Percentiles rank a stretch among this genome's conserved stretches.
Evolutionary conservation across 1,140 invertebrate genomes (phyloP).

Genomic region (Papilio glaucus): DNA sequence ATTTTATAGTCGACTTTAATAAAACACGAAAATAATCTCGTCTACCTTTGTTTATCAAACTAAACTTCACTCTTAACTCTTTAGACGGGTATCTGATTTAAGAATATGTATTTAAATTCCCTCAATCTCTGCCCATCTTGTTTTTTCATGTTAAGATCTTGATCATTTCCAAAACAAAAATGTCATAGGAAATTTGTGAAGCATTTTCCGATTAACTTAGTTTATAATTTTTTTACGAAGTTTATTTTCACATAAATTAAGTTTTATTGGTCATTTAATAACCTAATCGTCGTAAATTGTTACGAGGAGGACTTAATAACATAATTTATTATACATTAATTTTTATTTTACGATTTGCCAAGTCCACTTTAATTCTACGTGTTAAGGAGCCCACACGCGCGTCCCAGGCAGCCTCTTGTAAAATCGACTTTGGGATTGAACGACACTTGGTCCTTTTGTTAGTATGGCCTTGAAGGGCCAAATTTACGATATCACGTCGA

Average conservation of each 20-base stretch:
- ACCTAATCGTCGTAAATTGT: constrained; percentile 27
- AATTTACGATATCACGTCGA: constrained; percentile 75
- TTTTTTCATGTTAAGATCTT: not conserved
- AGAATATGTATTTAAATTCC: not conserved
- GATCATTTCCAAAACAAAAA: not conserved
- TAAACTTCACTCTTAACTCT: too few species aligned
- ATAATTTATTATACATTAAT: constrained; percentile 32
- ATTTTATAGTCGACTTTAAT: too few species aligned
- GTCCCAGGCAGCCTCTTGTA: constrained; percentile 75
- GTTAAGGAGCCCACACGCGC: constrained; percentile 72
- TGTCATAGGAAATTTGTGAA: not conserved
- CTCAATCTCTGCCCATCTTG: not conserved
- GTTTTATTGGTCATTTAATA: constrained; percentile 11
- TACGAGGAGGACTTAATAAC: constrained; percentile 15
- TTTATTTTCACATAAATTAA: constrained; percentile 30
- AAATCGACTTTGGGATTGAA: constrained; percentile 75
- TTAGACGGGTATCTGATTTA: too few species aligned
- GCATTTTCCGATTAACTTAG: not conserved
- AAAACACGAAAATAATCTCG: too few species aligned
- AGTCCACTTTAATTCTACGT: constrained; percentile 59
- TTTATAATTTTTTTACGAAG: constrained; percentile 4
- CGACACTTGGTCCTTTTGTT: constrained; percentile 76
- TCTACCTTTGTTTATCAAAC: too few species aligned
- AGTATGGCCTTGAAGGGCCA: constrained; percentile 69
- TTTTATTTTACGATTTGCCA: constrained; percentile 35